Evolutionary conservation across 37 sponge, comb jelly and placozoan species (phyloP).

Genomic region (Dysidea cf. avara): DNA sequence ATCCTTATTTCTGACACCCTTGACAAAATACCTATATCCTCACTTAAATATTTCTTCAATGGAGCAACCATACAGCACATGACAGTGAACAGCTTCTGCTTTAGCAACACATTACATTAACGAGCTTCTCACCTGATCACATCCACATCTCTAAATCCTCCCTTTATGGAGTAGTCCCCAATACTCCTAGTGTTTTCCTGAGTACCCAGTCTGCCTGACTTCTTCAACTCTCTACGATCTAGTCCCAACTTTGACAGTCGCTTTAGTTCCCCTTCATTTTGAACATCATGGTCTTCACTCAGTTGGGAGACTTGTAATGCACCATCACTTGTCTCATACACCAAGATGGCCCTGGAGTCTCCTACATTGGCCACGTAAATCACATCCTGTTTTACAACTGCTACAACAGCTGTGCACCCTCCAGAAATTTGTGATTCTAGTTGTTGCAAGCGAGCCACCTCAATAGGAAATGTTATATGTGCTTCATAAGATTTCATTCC

Average conservation of each 20-base stretch:
- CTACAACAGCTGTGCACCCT: constrained; percentile 82
- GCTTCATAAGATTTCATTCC: constrained; percentile 81
- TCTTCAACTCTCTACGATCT: constrained; percentile 47
- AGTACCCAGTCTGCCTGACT: constrained; percentile 56
- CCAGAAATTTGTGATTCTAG: constrained; percentile 63
- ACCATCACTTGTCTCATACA: no score
- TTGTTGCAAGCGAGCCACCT: constrained; percentile 63
- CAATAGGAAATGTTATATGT: constrained; percentile 59
- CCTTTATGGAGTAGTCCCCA: no score
- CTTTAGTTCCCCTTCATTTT: constrained; percentile 79
- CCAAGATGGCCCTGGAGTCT: no score
- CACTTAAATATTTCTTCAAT: no score
- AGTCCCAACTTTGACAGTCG: constrained; percentile 69
- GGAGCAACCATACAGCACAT: no score
- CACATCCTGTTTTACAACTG: constrained; percentile 52
- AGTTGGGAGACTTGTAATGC: constrained; percentile 53
- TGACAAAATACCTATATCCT: no score
- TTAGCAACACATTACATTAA: no score
- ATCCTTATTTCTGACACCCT: no score
- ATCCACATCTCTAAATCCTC: no score
- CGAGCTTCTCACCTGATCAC: no score
- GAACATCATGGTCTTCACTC: constrained; percentile 73
- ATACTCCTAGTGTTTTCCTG: no score
- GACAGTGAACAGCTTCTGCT: no score
- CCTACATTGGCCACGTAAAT: constrained; percentile 89